A percentile compares a stretch with the other conserved stretches of the same genome.
Evolutionary conservation across 2,797 vertebrate species (phyloP).

Genomic region (Cossypha dichroa): DNA sequence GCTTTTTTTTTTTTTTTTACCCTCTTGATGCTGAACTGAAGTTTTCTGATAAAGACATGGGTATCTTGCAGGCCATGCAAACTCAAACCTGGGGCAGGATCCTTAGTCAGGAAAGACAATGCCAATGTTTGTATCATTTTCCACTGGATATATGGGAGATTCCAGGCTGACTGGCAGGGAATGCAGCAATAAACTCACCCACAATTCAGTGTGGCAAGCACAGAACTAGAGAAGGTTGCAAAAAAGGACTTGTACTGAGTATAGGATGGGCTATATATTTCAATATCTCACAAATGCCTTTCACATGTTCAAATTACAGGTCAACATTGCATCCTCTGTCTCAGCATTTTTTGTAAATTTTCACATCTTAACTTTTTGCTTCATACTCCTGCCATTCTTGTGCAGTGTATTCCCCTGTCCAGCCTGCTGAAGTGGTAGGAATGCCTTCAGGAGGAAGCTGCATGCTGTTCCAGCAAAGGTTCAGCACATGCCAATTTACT

Average conservation of each 20-base stretch:
- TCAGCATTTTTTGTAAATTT: not conserved
- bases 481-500: too few species aligned
- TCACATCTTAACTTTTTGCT: not conserved
- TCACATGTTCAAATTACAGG: not conserved
- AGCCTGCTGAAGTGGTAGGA: accelerated
- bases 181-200: not conserved
- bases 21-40: not conserved
- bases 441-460: not conserved
- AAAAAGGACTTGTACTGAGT: not conserved
- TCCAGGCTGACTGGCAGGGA: not conserved
- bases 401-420: not conserved
- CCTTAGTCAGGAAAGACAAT: not conserved
- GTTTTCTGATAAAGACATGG: not conserved
- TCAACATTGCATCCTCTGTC: not conserved
- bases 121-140: not conserved
- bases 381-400: not conserved
- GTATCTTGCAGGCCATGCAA: not conserved
- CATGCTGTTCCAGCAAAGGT: too few species aligned
- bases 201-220: not conserved
- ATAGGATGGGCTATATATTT: not conserved
- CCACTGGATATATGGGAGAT: not conserved
- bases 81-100: not conserved
- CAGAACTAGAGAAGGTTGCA: not conserved
- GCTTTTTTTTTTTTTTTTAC: not conserved
- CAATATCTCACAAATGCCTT: not conserved